phyloP scores from a whole-genome alignment of 35 echinoderm and acorn worm genomes.

The Ptychodera flava region DNA sequence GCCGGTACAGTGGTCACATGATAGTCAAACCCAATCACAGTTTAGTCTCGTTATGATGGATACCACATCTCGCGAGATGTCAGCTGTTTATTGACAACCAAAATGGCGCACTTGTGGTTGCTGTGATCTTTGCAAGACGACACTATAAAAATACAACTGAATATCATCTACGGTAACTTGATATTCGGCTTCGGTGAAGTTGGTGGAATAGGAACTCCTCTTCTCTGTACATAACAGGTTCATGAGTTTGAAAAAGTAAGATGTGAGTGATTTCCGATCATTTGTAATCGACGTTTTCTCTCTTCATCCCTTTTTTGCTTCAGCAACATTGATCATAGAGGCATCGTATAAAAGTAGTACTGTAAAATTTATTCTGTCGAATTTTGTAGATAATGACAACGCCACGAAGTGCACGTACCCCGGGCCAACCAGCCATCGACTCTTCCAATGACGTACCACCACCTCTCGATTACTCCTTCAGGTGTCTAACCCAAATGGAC shows the following conservation, averaged over 20 bases:
- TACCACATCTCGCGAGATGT: background rate
- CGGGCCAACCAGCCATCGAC: slow-evolving; percentile 9
- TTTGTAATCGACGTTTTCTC: no score
- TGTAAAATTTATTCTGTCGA: no score
- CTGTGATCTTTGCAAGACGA: background rate
- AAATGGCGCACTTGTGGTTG: background rate
- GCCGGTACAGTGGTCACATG: background rate
- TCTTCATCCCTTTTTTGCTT: no score
- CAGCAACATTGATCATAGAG: no score
- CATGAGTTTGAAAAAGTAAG: no score
- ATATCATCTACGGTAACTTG: no score
- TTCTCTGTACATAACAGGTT: no score
- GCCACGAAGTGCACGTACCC: background rate
- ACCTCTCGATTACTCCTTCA: slow-evolving; percentile 37
- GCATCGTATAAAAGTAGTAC: no score
- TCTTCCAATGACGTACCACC: slow-evolving; percentile 24
- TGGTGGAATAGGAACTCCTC: no score
- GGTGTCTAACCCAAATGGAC: slow-evolving; percentile 17
- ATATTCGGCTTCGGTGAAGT: no score
- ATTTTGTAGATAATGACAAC: background rate
- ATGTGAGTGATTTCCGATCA: no score
- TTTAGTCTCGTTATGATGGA: background rate
- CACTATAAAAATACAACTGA: background rate
- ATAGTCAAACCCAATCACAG: background rate
- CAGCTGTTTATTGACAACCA: background rate